Conservation (phyloP, 2,797 vertebrate genomes). For the Allobates femoralis region DNA sequence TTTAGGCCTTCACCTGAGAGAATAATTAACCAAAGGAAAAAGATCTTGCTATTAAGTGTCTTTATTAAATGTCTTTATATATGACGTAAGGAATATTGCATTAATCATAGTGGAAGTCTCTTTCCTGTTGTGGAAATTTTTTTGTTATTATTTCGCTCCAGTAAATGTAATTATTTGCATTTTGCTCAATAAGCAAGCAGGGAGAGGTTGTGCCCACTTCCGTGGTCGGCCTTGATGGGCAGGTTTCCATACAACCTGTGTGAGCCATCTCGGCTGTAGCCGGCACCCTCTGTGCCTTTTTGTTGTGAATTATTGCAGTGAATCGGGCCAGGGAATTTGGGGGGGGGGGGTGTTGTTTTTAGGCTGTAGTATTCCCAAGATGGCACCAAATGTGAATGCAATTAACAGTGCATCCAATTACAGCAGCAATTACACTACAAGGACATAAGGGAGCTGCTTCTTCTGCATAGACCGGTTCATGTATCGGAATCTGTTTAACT, state of each 20-base stretch:
- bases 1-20: too few relatives aligned
- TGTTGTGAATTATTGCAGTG: background rate
- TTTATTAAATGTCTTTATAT: background rate
- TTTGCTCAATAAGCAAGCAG: conserved; percentile 11
- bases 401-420: conserved; percentile 58
- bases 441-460: background rate
- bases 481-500: conserved; percentile 21
- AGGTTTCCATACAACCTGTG: background rate
- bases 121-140: too few relatives aligned
- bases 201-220: background rate
- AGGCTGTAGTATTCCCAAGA: conserved; percentile 24
- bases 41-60: too few relatives aligned
- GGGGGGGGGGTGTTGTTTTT: background rate
- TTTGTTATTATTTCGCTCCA: background rate
- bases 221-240: background rate
- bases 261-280: background rate
- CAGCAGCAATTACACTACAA: conserved; percentile 38
- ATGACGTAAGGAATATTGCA: background rate
- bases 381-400: conserved; percentile 10
- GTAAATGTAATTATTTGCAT: conserved; percentile 35
- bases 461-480: background rate
- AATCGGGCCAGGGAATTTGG: too few relatives aligned
- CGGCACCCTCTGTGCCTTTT: background rate
- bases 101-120: background rate
- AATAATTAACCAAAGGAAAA: too few relatives aligned